Conservation (phyloP, 2,888 invertebrate genomes). For the Myathropa florea region DNA sequence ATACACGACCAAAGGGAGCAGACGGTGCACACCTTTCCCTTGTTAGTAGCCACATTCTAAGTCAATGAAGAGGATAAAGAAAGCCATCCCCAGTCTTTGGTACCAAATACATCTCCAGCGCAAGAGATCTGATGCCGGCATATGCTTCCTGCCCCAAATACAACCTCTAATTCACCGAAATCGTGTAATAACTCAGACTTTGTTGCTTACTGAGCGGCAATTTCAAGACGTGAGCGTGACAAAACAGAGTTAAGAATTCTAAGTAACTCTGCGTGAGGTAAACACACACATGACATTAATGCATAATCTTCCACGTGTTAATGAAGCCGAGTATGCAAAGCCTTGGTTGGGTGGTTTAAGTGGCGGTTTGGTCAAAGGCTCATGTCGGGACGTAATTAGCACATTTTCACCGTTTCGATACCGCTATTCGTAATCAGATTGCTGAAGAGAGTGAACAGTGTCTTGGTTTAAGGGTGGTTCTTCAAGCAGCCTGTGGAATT, state of each 20-base stretch:
- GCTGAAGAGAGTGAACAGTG: neutral
- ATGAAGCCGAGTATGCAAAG: neutral
- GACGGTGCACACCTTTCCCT: too few species aligned
- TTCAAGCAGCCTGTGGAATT: neutral
- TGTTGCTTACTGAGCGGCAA: too few species aligned
- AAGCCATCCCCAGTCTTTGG: too few species aligned
- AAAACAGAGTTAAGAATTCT: neutral
- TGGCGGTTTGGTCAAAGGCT: neutral
- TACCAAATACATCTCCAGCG: too few species aligned
- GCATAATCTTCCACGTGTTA: neutral
- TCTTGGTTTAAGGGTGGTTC: neutral
- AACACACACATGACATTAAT: neutral
- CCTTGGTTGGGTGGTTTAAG: neutral
- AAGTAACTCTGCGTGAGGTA: neutral
- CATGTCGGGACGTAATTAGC: neutral
- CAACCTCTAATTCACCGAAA: too few species aligned
- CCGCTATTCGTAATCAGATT: neutral
- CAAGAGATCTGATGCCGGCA: too few species aligned
- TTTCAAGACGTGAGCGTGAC: too few species aligned
- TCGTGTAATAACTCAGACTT: too few species aligned
- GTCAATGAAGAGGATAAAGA: too few species aligned
- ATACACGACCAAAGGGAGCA: too few species aligned
- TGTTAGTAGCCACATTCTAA: too few species aligned
- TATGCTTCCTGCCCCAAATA: too few species aligned
- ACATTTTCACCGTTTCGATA: neutral